Conservation (phyloP, 2,113 vertebrate species). For the Hemiprocne comata region DNA sequence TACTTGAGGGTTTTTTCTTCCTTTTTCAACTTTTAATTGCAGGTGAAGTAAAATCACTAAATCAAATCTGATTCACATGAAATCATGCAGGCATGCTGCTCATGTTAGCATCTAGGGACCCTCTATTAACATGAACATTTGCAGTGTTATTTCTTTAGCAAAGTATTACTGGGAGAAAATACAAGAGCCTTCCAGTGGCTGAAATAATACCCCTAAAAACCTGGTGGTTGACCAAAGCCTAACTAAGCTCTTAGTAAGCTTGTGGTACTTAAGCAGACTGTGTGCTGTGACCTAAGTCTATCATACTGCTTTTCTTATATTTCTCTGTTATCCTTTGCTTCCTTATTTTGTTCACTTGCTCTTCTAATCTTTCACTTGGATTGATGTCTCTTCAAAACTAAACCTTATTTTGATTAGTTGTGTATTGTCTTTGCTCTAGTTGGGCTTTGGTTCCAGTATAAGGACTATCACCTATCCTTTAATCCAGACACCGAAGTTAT, state of each 20-base stretch:
- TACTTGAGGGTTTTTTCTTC: background rate
- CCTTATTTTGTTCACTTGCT: background rate
- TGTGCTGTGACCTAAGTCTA: background rate
- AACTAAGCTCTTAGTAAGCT: background rate
- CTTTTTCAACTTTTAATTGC: constrained; percentile 7
- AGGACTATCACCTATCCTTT: background rate
- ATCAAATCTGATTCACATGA: background rate
- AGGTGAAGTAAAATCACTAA: background rate
- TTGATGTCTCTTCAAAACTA: background rate
- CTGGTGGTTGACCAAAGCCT: background rate
- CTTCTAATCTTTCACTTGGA: background rate
- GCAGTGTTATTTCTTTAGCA: background rate
- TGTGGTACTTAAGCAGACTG: background rate
- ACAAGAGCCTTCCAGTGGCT: background rate
- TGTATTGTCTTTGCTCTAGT: background rate
- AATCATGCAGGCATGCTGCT: background rate
- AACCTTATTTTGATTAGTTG: background rate
- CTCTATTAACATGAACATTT: background rate
- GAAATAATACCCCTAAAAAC: constrained; percentile 2
- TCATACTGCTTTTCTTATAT: background rate
- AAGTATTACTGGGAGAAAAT: background rate
- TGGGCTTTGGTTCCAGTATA: background rate
- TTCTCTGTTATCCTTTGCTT: background rate
- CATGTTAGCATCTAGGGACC: background rate
- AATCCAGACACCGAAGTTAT: background rate